A percentile compares a stretch with the other conserved stretches of the same genome.
Evolutionary conservation across 1,140 invertebrate species (phyloP).

Genomic region (Caerostris darwini): DNA sequence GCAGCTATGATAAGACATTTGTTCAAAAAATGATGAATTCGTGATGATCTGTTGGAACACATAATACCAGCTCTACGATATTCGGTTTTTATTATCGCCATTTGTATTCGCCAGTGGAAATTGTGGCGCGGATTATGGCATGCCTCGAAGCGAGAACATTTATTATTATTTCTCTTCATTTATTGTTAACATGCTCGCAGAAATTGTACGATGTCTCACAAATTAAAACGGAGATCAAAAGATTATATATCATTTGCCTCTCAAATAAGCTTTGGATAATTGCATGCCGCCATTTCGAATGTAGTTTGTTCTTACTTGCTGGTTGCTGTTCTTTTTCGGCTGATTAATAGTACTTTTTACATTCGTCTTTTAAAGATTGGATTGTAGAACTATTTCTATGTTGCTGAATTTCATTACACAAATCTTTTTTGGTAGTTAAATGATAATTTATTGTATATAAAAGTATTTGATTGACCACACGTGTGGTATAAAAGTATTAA

Average conservation of each 20-base stretch:
- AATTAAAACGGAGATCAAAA: not conserved
- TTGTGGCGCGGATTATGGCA: not conserved
- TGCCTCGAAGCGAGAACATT: not conserved
- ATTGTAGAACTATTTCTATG: too few relatives aligned
- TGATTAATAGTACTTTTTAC: not conserved
- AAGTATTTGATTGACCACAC: too few relatives aligned
- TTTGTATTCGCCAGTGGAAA: conserved; percentile 1
- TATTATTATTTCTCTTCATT: not conserved
- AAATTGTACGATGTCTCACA: not conserved
- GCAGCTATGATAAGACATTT: not conserved
- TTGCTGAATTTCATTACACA: too few relatives aligned
- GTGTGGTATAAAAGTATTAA: too few relatives aligned
- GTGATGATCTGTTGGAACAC: not conserved
- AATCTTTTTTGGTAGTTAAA: too few relatives aligned
- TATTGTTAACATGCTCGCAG: not conserved
- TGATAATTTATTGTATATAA: too few relatives aligned
- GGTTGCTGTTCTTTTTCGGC: not conserved
- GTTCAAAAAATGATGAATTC: conserved; percentile 23
- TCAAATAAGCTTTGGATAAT: not conserved
- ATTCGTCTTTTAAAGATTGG: not conserved
- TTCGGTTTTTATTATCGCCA: not conserved
- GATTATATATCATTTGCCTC: not conserved
- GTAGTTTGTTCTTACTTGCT: too few relatives aligned
- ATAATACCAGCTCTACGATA: not conserved
- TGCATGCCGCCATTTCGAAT: not conserved